Evolutionary conservation across 2,888 invertebrate species (phyloP).

Genomic region (Opisthograptis luteolata): DNA sequence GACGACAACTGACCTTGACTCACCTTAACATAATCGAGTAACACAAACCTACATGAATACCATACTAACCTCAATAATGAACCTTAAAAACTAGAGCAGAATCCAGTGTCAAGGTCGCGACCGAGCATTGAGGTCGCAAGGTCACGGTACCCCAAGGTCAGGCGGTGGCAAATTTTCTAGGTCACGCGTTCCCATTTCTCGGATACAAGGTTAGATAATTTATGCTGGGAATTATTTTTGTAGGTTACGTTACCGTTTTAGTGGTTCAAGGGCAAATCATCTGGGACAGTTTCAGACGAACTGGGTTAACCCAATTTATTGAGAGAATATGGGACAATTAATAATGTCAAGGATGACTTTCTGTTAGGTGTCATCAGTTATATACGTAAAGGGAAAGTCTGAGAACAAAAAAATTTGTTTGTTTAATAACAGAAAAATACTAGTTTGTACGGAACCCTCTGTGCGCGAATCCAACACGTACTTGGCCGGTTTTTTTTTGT

Average conservation of each 20-base stretch:
- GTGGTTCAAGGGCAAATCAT: background rate
- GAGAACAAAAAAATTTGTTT: too few relatives aligned
- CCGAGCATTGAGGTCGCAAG: background rate
- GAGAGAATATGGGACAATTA: background rate
- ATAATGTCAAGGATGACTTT: conserved; percentile 1
- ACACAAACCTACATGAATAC: too few relatives aligned
- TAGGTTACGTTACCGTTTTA: conserved; percentile 1
- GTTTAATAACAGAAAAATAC: too few relatives aligned
- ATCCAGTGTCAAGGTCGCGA: background rate
- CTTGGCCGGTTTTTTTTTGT: too few relatives aligned
- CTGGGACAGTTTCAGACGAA: background rate
- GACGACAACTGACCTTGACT: too few relatives aligned
- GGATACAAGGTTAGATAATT: background rate
- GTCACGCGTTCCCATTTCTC: background rate
- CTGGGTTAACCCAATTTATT: background rate
- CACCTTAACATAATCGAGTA: too few relatives aligned
- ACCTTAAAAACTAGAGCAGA: background rate
- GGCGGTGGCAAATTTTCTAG: background rate
- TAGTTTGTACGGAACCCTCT: too few relatives aligned
- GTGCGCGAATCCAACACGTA: too few relatives aligned
- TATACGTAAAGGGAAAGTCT: too few relatives aligned
- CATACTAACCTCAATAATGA: background rate
- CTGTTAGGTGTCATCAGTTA: too few relatives aligned
- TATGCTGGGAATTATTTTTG: background rate
- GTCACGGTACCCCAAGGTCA: background rate